Evolutionary conservation across 2,797 vertebrate species (phyloP).

Genomic region (Pteronotus mesoamericanus): DNA sequence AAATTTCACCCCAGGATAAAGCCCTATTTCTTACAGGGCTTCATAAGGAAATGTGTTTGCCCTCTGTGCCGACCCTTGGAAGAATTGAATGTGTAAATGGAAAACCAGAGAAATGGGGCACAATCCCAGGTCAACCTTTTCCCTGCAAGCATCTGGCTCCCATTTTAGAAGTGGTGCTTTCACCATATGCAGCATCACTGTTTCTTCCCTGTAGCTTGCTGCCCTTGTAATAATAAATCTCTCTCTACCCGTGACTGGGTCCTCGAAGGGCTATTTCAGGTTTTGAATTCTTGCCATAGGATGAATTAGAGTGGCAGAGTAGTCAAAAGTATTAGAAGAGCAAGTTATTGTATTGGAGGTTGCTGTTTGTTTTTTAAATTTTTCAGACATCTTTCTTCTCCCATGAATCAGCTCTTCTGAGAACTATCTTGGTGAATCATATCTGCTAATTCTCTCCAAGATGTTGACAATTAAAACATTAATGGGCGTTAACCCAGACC

Average conservation of each 20-base stretch:
- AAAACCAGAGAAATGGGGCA: conserved; percentile 11
- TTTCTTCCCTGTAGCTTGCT: not conserved
- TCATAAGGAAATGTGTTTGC: conserved; percentile 24
- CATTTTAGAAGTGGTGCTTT: not conserved
- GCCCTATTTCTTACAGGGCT: not conserved
- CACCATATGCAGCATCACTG: not conserved
- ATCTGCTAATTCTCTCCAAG: conserved; percentile 3
- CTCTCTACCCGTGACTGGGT: not conserved
- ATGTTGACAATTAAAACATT: not conserved
- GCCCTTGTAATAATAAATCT: not conserved
- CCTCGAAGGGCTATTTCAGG: not conserved
- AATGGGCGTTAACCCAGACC: not conserved
- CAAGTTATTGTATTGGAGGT: not conserved
- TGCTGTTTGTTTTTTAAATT: not conserved
- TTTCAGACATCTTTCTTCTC: not conserved
- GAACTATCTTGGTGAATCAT: conserved; percentile 15
- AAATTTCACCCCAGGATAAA: conserved; percentile 29
- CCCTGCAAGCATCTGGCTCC: not conserved
- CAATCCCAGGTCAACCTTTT: not conserved
- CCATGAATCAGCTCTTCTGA: not conserved
- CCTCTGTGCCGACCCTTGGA: not conserved
- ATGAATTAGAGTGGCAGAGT: not conserved
- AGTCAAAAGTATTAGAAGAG: conserved; percentile 24
- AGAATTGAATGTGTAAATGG: conserved; percentile 12
- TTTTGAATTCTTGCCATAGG: not conserved